Conservation (phyloP, 2,113 vertebrate species). For the Erinaceus europaeus region DNA sequence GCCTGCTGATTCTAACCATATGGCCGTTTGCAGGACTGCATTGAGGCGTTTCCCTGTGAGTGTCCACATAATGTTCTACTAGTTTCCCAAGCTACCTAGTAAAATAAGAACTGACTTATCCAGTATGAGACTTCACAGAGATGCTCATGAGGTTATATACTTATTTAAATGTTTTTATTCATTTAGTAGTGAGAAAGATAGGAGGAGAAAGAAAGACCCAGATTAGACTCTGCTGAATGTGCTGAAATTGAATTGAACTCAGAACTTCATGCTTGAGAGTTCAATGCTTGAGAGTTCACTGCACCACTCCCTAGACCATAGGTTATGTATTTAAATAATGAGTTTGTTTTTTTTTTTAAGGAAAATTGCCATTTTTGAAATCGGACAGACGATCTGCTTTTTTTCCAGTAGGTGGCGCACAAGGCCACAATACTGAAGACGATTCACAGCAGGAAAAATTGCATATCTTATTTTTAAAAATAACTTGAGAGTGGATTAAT, state of each 20-base stretch:
- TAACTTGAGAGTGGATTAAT: slow-evolving; percentile 36
- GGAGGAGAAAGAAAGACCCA: too few species aligned
- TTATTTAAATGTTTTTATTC: too few species aligned
- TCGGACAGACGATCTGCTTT: neutral
- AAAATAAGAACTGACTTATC: slow-evolving; percentile 60
- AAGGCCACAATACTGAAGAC: slow-evolving; percentile 53
- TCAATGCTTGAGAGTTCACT: too few species aligned
- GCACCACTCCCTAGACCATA: too few species aligned
- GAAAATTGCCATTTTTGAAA: slow-evolving; percentile 1
- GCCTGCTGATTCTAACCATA: slow-evolving; percentile 59
- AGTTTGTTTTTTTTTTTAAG: neutral
- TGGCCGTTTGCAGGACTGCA: slow-evolving; percentile 30
- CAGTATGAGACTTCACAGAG: slow-evolving; percentile 67
- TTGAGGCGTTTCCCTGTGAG: slow-evolving; percentile 47
- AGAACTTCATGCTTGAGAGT: too few species aligned
- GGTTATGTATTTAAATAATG: slow-evolving; percentile 47
- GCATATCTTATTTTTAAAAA: neutral
- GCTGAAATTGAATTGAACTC: too few species aligned
- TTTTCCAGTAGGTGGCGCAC: slow-evolving; percentile 81
- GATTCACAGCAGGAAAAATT: neutral
- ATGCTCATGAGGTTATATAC: slow-evolving; percentile 34
- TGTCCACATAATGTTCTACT: slow-evolving; percentile 35
- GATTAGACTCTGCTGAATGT: too few species aligned
- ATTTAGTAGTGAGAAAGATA: too few species aligned
- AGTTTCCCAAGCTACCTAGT: slow-evolving; percentile 36